These are phyloP conservation scores for Pandemis corylana DNA, from an alignment of 2,888 invertebrate genomes.

Conservation along the genomic window DNA sequence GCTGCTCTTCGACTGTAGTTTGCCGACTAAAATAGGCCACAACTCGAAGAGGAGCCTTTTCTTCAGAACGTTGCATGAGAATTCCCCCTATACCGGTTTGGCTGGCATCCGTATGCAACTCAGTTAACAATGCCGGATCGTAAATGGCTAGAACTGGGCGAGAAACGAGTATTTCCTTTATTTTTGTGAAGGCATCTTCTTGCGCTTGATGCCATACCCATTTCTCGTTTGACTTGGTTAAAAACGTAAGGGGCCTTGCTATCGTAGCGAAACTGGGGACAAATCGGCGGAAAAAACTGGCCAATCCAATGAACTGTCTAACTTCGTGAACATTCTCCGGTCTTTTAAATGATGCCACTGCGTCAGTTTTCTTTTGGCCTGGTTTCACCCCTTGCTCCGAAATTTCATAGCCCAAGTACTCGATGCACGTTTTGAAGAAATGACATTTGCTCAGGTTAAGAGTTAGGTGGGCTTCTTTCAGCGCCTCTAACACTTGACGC, in stretches of 20 bases:
- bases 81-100: no score
- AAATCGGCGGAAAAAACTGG: constrained; percentile 20
- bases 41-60: no score
- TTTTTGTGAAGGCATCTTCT: constrained; percentile 4
- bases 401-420: constrained; percentile 12
- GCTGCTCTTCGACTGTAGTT: no score
- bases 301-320: constrained; percentile 13
- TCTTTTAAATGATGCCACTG: constrained; percentile 1
- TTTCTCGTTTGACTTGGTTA: background rate
- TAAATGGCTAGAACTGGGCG: constrained; percentile 40
- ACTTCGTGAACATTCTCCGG: constrained; percentile 9
- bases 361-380: constrained; percentile 11
- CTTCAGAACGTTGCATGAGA: no score
- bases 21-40: no score
- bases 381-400: background rate
- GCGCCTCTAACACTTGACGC: constrained; percentile 34
- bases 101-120: no score
- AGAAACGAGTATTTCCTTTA: background rate
- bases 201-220: constrained; percentile 10
- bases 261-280: constrained; percentile 6
- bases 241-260: constrained; percentile 1
- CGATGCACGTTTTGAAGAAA: constrained; percentile 5
- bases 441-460: constrained; percentile 34
- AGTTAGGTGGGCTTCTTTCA: constrained; percentile 40
- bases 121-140: constrained; percentile 8